These are phyloP conservation scores for Drosophila jambulina DNA, from an alignment of 1,140 invertebrate genomes.

Conservation along the genomic window DNA sequence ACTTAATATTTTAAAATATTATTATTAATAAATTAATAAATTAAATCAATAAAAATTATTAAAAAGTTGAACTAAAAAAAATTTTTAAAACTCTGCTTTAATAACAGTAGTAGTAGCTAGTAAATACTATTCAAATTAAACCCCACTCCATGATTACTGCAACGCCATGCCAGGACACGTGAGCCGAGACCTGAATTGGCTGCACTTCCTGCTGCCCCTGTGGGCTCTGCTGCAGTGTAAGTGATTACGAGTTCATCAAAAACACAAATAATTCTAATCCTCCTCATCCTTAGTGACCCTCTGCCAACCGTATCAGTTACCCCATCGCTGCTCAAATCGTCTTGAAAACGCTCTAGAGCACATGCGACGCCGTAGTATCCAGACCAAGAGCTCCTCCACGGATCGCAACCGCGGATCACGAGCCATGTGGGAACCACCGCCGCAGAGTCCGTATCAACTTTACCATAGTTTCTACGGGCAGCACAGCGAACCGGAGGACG, in stretches of 20 bases:
- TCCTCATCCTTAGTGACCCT: constrained; percentile 23
- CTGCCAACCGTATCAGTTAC: constrained; percentile 65
- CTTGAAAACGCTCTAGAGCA: constrained; percentile 86
- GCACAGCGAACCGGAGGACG: constrained; percentile 74
- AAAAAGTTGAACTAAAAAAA: background rate
- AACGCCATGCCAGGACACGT: constrained; percentile 34
- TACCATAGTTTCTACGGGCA: constrained; percentile 86
- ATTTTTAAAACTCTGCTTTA: background rate
- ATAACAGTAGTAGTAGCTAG: background rate
- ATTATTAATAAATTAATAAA: too few relatives aligned
- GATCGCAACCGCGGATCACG: constrained; percentile 40
- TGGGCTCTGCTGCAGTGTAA: constrained; percentile 54
- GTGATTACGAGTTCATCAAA: constrained; percentile 1
- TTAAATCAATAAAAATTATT: background rate
- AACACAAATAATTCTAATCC: background rate
- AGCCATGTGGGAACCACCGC: constrained; percentile 83
- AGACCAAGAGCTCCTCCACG: constrained; percentile 55
- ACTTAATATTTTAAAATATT: too few relatives aligned
- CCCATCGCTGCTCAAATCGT: constrained; percentile 85
- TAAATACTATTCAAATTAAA: background rate
- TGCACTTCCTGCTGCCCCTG: constrained; percentile 45
- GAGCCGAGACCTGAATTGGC: constrained; percentile 21
- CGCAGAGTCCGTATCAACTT: constrained; percentile 86
- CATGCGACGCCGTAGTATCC: constrained; percentile 85
- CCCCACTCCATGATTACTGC: constrained; percentile 16